These are phyloP conservation scores for Contarinia nasturtii DNA, from an alignment of 1,140 invertebrate genomes.

Conservation along the genomic window DNA sequence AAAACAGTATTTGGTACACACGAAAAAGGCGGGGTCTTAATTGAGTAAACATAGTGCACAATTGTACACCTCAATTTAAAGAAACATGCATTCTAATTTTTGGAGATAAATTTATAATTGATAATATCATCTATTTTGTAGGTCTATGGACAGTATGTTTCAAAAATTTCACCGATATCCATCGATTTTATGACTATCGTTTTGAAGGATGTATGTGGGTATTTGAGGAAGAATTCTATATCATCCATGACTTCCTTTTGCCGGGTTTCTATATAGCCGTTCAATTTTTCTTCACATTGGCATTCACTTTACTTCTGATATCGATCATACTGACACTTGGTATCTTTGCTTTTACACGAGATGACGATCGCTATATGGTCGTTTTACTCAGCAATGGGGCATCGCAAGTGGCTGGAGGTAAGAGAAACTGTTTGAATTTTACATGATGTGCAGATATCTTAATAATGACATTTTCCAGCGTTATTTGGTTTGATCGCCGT, in stretches of 20 bases:
- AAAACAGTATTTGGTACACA: no score
- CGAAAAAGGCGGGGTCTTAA: conserved; percentile 1
- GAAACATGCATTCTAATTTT: no score
- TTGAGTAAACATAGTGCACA: not conserved
- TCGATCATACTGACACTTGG: conserved; percentile 47
- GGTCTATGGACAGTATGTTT: conserved; percentile 91
- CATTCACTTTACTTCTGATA: conserved; percentile 56
- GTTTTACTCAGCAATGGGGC: conserved; percentile 51
- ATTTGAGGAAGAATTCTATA: conserved; percentile 83
- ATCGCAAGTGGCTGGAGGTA: conserved; percentile 40
- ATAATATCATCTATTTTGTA: no score
- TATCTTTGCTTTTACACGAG: conserved; percentile 55
- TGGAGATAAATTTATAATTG: no score
- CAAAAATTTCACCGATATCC: conserved; percentile 60
- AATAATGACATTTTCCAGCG: conserved; percentile 27
- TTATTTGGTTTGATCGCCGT: conserved; percentile 47
- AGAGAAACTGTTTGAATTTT: conserved; percentile 1
- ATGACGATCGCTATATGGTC: conserved; percentile 57
- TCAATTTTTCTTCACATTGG: conserved; percentile 80
- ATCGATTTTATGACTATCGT: conserved; percentile 54
- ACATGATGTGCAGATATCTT: not conserved
- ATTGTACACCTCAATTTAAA: no score
- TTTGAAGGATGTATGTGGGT: conserved; percentile 82
- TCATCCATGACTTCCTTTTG: conserved; percentile 62
- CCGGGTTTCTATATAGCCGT: conserved; percentile 82